A percentile compares a stretch with the other conserved stretches of the same genome.
Conservation (phyloP, 2,113 vertebrate species). For the Percopsis transmontana region DNA sequence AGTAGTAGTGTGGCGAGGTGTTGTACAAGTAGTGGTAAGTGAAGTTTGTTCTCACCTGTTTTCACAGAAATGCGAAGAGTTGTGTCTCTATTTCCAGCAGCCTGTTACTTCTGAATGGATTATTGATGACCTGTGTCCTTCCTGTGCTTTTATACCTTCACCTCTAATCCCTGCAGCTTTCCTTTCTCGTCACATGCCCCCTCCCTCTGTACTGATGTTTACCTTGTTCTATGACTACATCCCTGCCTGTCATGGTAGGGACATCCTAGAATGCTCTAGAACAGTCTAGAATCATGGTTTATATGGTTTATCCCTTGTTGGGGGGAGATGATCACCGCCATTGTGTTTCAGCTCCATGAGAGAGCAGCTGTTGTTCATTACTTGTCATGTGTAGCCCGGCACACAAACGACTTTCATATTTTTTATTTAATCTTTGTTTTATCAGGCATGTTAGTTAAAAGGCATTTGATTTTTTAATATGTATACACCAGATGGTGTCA, state of each 20-base stretch:
- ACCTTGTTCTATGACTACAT: not conserved
- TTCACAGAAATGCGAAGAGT: constrained; percentile 47
- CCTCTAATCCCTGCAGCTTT: constrained; percentile 62
- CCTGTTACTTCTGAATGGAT: constrained; percentile 18
- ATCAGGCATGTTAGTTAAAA: too few species aligned
- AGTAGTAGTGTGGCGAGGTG: not conserved
- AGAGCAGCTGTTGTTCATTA: too few species aligned
- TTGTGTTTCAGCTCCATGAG: too few species aligned
- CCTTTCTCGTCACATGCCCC: constrained; percentile 60
- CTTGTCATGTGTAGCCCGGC: too few species aligned
- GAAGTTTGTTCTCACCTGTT: constrained; percentile 65
- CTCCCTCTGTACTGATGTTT: not conserved
- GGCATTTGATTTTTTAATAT: too few species aligned
- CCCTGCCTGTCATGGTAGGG: not conserved
- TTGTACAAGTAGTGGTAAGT: not conserved
- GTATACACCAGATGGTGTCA: too few species aligned
- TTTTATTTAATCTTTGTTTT: too few species aligned
- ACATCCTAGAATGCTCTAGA: too few species aligned
- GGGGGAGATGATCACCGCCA: too few species aligned
- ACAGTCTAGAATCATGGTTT: too few species aligned
- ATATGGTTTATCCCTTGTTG: too few species aligned
- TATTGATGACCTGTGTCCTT: not conserved
- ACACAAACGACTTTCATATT: too few species aligned
- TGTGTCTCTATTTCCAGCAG: constrained; percentile 31
- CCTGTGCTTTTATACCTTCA: constrained; percentile 61